A percentile compares a stretch with the other conserved stretches of the same genome.
Conservation (phyloP, 1,140 invertebrate species). For the Fopius arisanus region DNA sequence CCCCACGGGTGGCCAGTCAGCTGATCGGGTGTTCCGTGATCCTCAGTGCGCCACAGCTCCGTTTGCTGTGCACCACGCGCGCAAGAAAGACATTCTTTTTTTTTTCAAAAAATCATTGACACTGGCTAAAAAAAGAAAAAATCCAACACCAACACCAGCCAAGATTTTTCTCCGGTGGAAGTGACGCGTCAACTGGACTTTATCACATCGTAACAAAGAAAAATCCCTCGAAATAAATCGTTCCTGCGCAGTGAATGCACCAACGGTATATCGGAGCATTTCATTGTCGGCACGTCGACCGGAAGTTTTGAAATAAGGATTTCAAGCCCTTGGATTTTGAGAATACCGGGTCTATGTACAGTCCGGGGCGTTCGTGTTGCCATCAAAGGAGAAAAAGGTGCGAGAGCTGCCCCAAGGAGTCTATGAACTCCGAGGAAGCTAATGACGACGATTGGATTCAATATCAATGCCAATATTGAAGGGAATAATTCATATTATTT, state of each 20-base stretch:
- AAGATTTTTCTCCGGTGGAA: neutral
- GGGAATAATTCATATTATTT: neutral
- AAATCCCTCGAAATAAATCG: neutral
- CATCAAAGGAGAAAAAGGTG: slow-evolving; percentile 35
- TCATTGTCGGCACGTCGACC: neutral
- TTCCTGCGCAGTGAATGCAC: too few relatives aligned
- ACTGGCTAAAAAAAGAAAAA: neutral
- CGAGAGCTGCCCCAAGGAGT: slow-evolving; percentile 39
- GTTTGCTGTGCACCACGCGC: neutral
- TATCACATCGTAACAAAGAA: neutral
- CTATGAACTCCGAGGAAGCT: slow-evolving; percentile 45
- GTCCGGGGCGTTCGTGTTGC: slow-evolving; percentile 33
- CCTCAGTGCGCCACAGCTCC: slow-evolving; percentile 4
- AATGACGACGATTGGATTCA: slow-evolving; percentile 32
- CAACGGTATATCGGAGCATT: too few relatives aligned
- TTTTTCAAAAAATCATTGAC: neutral
- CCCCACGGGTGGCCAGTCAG: neutral
- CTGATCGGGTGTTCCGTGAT: neutral
- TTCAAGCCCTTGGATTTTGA: neutral
- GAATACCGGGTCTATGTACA: slow-evolving; percentile 46
- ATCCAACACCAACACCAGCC: neutral
- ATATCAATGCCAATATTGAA: neutral
- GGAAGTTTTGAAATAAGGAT: neutral
- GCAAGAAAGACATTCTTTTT: neutral
- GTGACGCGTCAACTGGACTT: neutral